Base-by-base conservation (phyloP, 2,797 vertebrate species). In the Danio jaintianensis region DNA sequence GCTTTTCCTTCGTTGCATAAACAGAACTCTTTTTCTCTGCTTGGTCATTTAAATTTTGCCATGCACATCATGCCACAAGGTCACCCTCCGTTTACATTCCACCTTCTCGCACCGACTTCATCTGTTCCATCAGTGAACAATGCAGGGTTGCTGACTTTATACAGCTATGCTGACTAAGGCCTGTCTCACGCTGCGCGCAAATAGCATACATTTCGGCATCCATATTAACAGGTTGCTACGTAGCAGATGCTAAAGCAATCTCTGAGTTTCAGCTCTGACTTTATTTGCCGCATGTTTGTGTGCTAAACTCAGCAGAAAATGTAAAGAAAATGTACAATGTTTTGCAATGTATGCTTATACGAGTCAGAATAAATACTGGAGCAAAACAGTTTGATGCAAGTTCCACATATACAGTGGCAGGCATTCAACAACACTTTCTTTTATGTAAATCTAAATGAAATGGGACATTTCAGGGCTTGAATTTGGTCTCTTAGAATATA, bases 341-440 rank as follows among this genome's bases (percentile, higher is more conserved):
- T 64, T 64, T 68, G 15, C 5, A 29, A 16, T 36, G 8, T 50
- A 36, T 22, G 66, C 66, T 68, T 68, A 68, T 36, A 48, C 50
- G 66, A 36, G 50, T n/a, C 43, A n/a, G 29, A 47, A 50, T 68
- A 68, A 48, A 48, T 12, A 43, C 40, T 45, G 42, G n/a, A 64
- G n/a, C 1, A 18, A 43, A 64, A 64, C 38, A 61, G 16, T 29
- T 62, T 62, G 40, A 62, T 40, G 8, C 59, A 61, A 40, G 15
- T 61, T 5, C 0, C 7, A 61, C 58, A 38, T 36, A 15, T 29
- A 29, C 58, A 0, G 22, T 61, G 58, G 38, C 58, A 62, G 59
- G 36, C 15, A 40, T 15, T 16, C 3, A 40, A 62, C 59, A 62
- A 38, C 59, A 62, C 15, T 62, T 38, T 62, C 13, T 40, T 16